Evolutionary conservation across 2,113 vertebrate genomes (phyloP).

Genomic region (Puntigrus tetrazona): DNA sequence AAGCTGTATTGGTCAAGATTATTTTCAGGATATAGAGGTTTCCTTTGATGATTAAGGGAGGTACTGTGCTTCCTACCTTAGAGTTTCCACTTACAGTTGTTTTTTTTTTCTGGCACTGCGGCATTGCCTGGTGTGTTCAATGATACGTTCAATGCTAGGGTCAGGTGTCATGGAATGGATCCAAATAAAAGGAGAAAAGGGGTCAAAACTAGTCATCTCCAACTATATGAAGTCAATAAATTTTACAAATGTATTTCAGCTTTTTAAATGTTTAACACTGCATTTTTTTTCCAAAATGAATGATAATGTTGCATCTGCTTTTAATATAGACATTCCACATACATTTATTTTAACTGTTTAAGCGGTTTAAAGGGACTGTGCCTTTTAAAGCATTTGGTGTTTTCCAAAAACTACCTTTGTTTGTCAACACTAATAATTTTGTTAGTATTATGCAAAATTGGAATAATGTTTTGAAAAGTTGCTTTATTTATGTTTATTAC

Average conservation of each 20-base stretch:
- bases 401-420: conserved; percentile 14
- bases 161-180: conserved; percentile 19
- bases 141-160: conserved; percentile 28
- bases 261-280: background rate
- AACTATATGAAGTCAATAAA: background rate
- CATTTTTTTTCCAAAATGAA: background rate
- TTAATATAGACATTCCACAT: conserved; percentile 65
- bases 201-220: background rate
- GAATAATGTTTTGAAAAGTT: background rate
- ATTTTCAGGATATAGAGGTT: no score
- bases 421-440: background rate
- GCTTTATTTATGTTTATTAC: background rate
- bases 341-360: conserved; percentile 63
- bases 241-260: background rate
- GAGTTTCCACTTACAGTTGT: conserved; percentile 72
- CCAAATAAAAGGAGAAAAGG: conserved; percentile 21
- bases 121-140: conserved; percentile 41
- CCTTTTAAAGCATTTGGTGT: background rate
- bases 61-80: conserved; percentile 65
- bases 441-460: background rate
- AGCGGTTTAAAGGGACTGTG: conserved; percentile 20
- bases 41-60: conserved; percentile 2
- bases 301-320: conserved; percentile 21
- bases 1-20: no score
- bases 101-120: conserved; percentile 50